phyloP scores from a whole-genome alignment of 2,797 vertebrate species.

The Microctenopoma stevenorrisi region DNA sequence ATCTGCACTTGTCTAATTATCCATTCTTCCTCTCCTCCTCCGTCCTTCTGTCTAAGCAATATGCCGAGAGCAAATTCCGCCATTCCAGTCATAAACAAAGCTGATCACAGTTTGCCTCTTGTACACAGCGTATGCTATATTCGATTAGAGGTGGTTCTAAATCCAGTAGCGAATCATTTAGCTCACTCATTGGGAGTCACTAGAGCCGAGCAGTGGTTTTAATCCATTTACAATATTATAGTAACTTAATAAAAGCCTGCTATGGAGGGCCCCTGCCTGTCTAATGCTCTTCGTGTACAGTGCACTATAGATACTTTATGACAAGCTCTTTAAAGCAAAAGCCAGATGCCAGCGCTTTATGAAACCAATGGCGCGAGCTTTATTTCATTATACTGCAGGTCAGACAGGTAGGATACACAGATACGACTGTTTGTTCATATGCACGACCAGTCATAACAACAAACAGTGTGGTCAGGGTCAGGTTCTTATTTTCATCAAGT shows the following conservation, averaged over 20 bases:
- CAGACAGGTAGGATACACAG: conserved; percentile 2
- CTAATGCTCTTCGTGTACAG: conserved; percentile 59
- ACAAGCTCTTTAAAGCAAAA: conserved; percentile 38
- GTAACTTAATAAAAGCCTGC: conserved; percentile 71
- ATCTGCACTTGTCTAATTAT: conserved; percentile 58
- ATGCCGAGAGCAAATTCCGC: conserved; percentile 45
- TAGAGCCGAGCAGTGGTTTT: conserved; percentile 59
- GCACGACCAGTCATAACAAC: conserved; percentile 10
- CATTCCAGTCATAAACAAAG: conserved; percentile 40
- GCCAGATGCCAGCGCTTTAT: conserved; percentile 43
- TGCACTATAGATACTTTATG: conserved; percentile 53
- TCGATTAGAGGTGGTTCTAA: conserved; percentile 50
- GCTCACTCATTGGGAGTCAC: conserved; percentile 59
- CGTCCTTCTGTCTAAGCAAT: conserved; percentile 44
- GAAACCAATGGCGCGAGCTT: conserved; percentile 29
- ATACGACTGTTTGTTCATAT: not conserved
- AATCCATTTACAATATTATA: conserved; percentile 69
- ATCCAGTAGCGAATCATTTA: conserved; percentile 66
- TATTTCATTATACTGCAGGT: conserved; percentile 41
- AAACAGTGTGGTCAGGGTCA: not conserved
- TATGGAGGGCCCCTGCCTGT: conserved; percentile 35
- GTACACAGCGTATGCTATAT: conserved; percentile 45
- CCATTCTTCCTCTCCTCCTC: conserved; percentile 23
- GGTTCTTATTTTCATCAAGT: not conserved
- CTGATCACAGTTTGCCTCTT: conserved; percentile 52